Percentiles rank a stretch among this genome's conserved stretches.
These are phyloP conservation scores for Drosophila yooni DNA, from an alignment of 2,888 invertebrate species.

Conservation along the genomic window DNA sequence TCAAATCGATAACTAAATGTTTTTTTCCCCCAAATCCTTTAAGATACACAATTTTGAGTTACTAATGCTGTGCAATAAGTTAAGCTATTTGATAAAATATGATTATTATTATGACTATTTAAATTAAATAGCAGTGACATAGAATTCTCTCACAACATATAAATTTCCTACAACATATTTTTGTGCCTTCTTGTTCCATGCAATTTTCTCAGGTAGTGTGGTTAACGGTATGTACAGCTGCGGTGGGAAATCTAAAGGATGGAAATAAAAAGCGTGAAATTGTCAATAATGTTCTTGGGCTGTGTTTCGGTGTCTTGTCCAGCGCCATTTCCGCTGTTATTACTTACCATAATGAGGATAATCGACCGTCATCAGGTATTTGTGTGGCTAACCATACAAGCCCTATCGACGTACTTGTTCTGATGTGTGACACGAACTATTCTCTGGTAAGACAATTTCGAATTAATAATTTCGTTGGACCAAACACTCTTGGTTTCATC, in stretches of 20 bases:
- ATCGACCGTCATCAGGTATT: slow-evolving; percentile 92
- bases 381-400: slow-evolving; percentile 99
- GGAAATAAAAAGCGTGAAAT: slow-evolving; percentile 91
- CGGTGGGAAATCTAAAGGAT: slow-evolving; percentile 93
- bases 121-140: slow-evolving; percentile 12
- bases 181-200: slow-evolving; percentile 56
- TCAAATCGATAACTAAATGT: neutral
- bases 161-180: slow-evolving; percentile 34
- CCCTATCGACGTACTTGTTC: slow-evolving; percentile 98
- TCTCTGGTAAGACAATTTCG: slow-evolving; percentile 91
- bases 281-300: slow-evolving; percentile 92
- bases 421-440: slow-evolving; percentile 98
- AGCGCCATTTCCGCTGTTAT: slow-evolving; percentile 96
- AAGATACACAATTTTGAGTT: neutral
- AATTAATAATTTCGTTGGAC: slow-evolving; percentile 9
- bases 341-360: slow-evolving; percentile 94
- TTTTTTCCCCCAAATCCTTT: neutral
- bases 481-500: neutral
- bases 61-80: neutral
- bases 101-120: neutral
- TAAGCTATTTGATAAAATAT: slow-evolving; percentile 4
- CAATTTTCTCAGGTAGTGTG: slow-evolving; percentile 90
- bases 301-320: slow-evolving; percentile 96
- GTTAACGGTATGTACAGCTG: slow-evolving; percentile 93
- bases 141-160: slow-evolving; percentile 12